Base-by-base conservation (phyloP, 2,888 invertebrate species). In the Torymus tubicola region DNA sequence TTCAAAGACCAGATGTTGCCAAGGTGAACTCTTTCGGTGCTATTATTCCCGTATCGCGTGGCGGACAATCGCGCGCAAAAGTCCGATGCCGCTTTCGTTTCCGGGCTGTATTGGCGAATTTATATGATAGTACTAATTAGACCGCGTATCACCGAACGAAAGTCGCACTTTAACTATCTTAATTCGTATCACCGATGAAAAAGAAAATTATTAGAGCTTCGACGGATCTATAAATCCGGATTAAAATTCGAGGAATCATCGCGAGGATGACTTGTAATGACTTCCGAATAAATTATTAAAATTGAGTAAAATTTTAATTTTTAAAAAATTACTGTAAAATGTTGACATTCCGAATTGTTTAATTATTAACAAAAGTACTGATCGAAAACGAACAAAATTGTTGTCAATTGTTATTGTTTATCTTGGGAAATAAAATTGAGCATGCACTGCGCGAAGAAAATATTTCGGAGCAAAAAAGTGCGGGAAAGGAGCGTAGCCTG, bases 391-490 rank as follows among this genome's bases (percentile, higher is more conserved):
- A 68, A 31, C 57, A 69, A 10, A 16, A 13, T 53, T 14, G 8
- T 31, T 31, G 31, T 31, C 2, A 31, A 31, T 31, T 31, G 31
- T 8, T 5, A 31, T 31, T 31, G 3, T 1, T 31, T 31, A 2
- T 31, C 31, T 31, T 31, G 31, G 8, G 8, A 31, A 31, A 8
- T 31, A 31, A 31, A 31, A 8, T 31, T 31, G n/a, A n/a, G n/a
- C 3, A 3, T 24, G 24, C 3, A 2, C 3, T 24, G 24, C 24
- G 31, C 4, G 31, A 31, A 31, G 31, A 52, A 65, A 58, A 12
- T n/a, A 75, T 53, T 18, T 42, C 31, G 16, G 10, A 81, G 68
- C 83, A 31, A 42, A 75, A 78, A 67, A 77, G 65, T 77, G 78
- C 75, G 80, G 71, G 76, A 73, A 84, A 69, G 42, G 12, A 55